A percentile compares a stretch with the other conserved stretches of the same genome.
Conservation (phyloP, 2,888 invertebrate genomes). For the Leucozona laternaria region DNA sequence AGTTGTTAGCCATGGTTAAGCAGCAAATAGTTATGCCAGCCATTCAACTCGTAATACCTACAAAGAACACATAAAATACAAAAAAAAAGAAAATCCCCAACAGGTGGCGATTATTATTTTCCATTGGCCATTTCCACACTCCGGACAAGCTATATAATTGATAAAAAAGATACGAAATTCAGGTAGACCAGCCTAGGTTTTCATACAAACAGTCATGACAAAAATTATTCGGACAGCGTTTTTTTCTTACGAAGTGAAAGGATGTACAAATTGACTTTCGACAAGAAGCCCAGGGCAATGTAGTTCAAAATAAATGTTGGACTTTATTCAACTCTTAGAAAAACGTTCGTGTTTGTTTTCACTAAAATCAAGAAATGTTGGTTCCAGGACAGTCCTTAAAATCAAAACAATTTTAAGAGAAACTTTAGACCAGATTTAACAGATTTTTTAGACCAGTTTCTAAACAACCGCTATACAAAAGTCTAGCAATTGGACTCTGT, state of each 20-base stretch:
- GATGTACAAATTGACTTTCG: too few relatives aligned
- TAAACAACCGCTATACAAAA: too few relatives aligned
- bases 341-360: too few relatives aligned
- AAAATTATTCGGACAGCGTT: not conserved
- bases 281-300: too few relatives aligned
- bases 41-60: conserved; percentile 17
- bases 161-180: conserved; percentile 45
- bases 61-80: conserved; percentile 8
- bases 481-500: too few relatives aligned
- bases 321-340: too few relatives aligned
- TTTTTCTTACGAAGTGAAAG: not conserved
- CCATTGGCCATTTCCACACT: conserved; percentile 35
- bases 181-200: not conserved
- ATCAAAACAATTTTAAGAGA: too few relatives aligned
- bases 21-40: conserved; percentile 48
- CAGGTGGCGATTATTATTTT: conserved; percentile 65
- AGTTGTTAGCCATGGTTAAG: conserved; percentile 49
- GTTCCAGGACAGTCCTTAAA: not conserved
- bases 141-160: conserved; percentile 56
- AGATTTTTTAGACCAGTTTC: too few relatives aligned
- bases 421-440: too few relatives aligned
- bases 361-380: too few relatives aligned
- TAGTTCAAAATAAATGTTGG: too few relatives aligned
- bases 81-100: conserved; percentile 21
- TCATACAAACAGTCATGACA: not conserved